Percentiles rank a stretch among this genome's conserved stretches.
These are phyloP conservation scores for Augiades crinisus DNA, from an alignment of 2,888 invertebrate species.

Conservation along the genomic window DNA sequence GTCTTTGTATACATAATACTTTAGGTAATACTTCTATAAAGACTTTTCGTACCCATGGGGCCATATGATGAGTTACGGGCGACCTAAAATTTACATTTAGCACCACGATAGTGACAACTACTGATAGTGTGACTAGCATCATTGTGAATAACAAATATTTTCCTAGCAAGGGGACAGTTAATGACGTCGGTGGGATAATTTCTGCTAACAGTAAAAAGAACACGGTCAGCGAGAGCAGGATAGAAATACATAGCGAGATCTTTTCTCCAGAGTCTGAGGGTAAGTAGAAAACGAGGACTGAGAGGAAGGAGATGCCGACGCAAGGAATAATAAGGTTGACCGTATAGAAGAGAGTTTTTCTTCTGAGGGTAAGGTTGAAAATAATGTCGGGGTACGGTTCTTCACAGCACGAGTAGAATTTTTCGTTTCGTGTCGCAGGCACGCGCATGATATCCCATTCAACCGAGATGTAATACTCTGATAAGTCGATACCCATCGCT, in stretches of 20 bases:
- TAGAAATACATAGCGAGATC: conserved; percentile 97
- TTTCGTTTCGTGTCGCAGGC: conserved; percentile 93
- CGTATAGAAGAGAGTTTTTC: conserved; percentile 98
- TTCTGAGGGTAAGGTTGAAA: conserved; percentile 96
- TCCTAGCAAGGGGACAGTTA: conserved; percentile 94
- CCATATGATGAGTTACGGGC: conserved; percentile 95
- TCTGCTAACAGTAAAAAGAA: conserved; percentile 96
- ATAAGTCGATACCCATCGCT: conserved; percentile 94
- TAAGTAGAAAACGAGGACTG: conserved; percentile 97
- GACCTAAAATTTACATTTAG: conserved; percentile 96
- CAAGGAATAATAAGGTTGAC: conserved; percentile 98
- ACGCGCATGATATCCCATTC: conserved; percentile 99
- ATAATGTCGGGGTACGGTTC: conserved; percentile 98
- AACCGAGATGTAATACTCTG: conserved; percentile 97
- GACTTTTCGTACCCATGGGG: conserved; percentile 93
- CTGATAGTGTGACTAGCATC: conserved; percentile 95
- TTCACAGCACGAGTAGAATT: conserved; percentile 97
- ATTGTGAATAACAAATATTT: conserved; percentile 97
- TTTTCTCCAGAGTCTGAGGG: conserved; percentile 99
- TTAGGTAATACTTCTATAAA: conserved; percentile 93
- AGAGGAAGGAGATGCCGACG: conserved; percentile 97
- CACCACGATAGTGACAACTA: conserved; percentile 96
- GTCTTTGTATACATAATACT: conserved; percentile 93
- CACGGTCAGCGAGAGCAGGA: conserved; percentile 95
- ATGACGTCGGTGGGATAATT: conserved; percentile 96